Evolutionary conservation across 2,888 invertebrate species (phyloP).

Genomic region (Patella caerulea): DNA sequence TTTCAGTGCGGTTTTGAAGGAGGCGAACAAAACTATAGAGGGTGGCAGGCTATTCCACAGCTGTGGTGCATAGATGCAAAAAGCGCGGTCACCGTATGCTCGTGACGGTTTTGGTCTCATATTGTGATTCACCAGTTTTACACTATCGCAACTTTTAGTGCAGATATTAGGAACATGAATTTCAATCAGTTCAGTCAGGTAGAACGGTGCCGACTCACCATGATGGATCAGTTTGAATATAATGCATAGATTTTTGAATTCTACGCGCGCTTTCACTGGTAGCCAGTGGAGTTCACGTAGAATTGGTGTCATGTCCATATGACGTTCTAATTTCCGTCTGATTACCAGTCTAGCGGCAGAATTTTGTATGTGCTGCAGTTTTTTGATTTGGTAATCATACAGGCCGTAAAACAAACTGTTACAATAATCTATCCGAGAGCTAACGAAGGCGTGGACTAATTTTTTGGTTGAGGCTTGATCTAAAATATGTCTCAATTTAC

Average conservation of each 20-base stretch:
- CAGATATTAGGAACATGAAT: background rate
- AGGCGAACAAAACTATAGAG: background rate
- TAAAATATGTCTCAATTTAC: background rate
- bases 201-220: background rate
- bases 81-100: background rate
- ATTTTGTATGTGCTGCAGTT: slow-evolving; percentile 6
- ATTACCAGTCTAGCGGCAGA: slow-evolving; percentile 8
- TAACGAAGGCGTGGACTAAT: background rate
- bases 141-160: background rate
- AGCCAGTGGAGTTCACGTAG: slow-evolving; percentile 15
- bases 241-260: background rate
- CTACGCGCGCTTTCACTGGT: background rate
- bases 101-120: background rate
- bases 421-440: slow-evolving; percentile 8
- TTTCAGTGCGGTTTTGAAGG: background rate
- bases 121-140: background rate
- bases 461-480: background rate
- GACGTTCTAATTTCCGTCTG: no score
- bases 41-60: background rate
- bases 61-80: background rate
- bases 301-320: background rate
- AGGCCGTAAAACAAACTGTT: slow-evolving; percentile 9
- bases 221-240: background rate
- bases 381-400: background rate
- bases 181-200: background rate